Conservation (phyloP, 2,113 vertebrate genomes). For the Ranitomeya imitator region DNA sequence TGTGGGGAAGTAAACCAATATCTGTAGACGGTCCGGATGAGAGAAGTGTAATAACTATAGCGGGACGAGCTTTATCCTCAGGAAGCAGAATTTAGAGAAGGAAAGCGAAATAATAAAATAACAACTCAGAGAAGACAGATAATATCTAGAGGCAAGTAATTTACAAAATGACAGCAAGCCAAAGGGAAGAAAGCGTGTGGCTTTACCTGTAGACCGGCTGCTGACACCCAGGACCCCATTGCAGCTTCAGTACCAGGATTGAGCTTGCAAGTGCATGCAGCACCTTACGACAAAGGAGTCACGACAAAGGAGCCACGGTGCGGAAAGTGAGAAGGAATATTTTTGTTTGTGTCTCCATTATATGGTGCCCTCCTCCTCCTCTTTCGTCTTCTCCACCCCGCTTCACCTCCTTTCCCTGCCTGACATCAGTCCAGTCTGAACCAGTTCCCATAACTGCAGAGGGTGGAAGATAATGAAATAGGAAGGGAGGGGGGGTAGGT, state of each 20-base stretch:
- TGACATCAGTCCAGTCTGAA: slow-evolving; percentile 43
- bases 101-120: neutral
- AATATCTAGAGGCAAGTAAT: neutral
- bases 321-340: neutral
- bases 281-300: neutral
- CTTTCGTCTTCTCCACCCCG: slow-evolving; percentile 8
- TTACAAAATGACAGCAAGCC: neutral
- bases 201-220: slow-evolving; percentile 21
- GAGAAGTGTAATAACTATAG: neutral
- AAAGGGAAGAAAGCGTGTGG: neutral
- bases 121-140: neutral
- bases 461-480: slow-evolving; percentile 24
- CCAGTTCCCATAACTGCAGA: slow-evolving; percentile 47
- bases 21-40: neutral
- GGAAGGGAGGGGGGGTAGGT: slow-evolving; percentile 16
- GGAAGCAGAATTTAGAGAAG: neutral
- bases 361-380: slow-evolving; percentile 34
- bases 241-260: neutral
- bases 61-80: neutral
- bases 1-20: too few species aligned
- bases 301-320: neutral
- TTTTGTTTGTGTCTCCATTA: slow-evolving; percentile 28
- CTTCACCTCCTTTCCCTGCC: slow-evolving; percentile 31
- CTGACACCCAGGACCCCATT: neutral
- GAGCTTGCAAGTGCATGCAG: neutral